These are phyloP conservation scores for Mustela nigripes DNA, from an alignment of 2,113 vertebrate species.

Conservation along the genomic window DNA sequence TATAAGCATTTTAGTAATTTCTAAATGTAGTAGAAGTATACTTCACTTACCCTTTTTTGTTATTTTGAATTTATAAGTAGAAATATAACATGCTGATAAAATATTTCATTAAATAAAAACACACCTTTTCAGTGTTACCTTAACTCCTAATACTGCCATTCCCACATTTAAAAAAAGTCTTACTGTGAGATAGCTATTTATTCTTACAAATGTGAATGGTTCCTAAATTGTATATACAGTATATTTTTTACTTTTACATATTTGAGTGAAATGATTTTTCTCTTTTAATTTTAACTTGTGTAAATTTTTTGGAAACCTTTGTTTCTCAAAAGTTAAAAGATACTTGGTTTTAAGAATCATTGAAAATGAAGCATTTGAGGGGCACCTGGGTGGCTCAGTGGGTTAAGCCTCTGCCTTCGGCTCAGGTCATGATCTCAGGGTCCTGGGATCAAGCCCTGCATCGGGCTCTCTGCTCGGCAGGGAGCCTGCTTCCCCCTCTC, in stretches of 20 bases:
- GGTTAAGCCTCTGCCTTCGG: no score
- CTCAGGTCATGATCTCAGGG: no score
- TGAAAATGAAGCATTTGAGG: background rate
- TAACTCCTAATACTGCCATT: slow-evolving; percentile 36
- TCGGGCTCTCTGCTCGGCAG: no score
- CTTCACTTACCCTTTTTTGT: background rate
- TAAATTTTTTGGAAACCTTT: background rate
- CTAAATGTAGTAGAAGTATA: slow-evolving; percentile 6
- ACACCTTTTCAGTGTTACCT: background rate
- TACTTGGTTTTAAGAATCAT: slow-evolving; percentile 28
- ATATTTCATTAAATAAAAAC: slow-evolving; percentile 36
- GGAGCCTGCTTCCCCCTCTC: no score
- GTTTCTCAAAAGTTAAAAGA: slow-evolving; percentile 48
- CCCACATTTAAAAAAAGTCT: background rate
- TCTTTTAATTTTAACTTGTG: slow-evolving; percentile 49
- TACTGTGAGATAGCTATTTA: background rate
- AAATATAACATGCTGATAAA: slow-evolving; percentile 17
- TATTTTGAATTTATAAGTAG: slow-evolving; percentile 18
- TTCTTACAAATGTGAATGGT: slow-evolving; percentile 3
- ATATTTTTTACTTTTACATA: background rate
- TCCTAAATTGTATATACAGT: slow-evolving; percentile 13
- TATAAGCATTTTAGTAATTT: slow-evolving; percentile 56
- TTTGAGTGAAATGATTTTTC: slow-evolving; percentile 36
- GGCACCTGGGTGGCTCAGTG: no score
- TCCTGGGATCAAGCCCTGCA: no score